These are phyloP conservation scores for Plagodis pulveraria DNA, from an alignment of 2,888 invertebrate species.

Conservation along the genomic window DNA sequence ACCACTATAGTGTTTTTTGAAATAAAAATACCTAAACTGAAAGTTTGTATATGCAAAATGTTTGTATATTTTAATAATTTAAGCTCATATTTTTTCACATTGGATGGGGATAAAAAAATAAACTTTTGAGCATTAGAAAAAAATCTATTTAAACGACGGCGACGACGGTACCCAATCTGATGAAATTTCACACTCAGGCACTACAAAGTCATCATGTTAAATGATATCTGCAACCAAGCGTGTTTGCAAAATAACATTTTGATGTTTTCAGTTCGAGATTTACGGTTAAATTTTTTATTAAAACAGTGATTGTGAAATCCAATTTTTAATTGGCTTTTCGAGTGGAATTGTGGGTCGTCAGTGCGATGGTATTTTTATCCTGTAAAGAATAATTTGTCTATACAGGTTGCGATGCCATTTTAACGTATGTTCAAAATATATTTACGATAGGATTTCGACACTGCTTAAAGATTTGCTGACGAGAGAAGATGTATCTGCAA, in stretches of 20 bases:
- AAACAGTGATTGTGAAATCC: constrained; percentile 50
- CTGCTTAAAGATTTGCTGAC: too few species aligned
- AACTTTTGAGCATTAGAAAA: constrained; percentile 37
- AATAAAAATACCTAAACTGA: constrained; percentile 1
- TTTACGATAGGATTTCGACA: too few species aligned
- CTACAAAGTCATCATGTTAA: constrained; percentile 37
- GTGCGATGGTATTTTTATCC: constrained; percentile 52
- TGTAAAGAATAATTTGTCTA: constrained; percentile 53
- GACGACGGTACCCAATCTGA: constrained; percentile 13
- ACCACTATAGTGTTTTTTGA: background rate
- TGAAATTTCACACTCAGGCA: constrained; percentile 8
- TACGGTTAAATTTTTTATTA: constrained; percentile 61
- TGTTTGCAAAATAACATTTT: constrained; percentile 57
- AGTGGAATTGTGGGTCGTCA: constrained; percentile 47
- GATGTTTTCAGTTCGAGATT: constrained; percentile 53
- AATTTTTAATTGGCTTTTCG: constrained; percentile 45
- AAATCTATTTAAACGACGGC: constrained; percentile 25
- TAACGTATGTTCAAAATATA: background rate
- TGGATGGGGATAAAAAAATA: background rate
- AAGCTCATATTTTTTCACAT: too few species aligned
- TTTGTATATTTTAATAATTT: too few species aligned
- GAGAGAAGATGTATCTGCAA: too few species aligned
- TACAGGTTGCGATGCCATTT: constrained; percentile 36
- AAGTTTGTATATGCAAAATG: constrained; percentile 14
- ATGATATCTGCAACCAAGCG: constrained; percentile 39